Conservation (phyloP, 2,797 vertebrate species). For the Luscinia luscinia region DNA sequence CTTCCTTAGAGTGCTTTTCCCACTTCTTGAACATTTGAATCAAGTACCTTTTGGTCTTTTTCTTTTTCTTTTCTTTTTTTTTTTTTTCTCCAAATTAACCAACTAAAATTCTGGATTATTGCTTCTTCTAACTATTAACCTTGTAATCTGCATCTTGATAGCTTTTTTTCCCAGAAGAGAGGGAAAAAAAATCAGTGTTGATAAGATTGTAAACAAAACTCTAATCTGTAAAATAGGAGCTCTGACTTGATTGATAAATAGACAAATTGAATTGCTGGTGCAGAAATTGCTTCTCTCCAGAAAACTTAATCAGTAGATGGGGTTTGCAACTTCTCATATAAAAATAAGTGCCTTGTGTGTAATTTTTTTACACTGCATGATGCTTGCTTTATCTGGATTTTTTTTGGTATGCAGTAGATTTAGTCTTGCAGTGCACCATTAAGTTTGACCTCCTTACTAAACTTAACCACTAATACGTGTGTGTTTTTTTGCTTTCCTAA, state of each 20-base stretch:
- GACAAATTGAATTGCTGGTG: background rate
- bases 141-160: constrained; percentile 8
- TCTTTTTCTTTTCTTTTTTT: too few relatives aligned
- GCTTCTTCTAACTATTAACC: constrained; percentile 26
- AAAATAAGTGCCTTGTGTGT: background rate
- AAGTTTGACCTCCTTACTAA: constrained; percentile 16
- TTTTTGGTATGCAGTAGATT: background rate
- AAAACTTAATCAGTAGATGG: constrained; percentile 16
- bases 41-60: constrained; percentile 1
- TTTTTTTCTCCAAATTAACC: background rate
- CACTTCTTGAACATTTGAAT: constrained; percentile 55
- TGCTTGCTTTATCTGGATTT: constrained; percentile 22
- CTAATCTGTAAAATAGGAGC: background rate
- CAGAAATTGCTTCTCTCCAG: background rate
- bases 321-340: constrained; percentile 16
- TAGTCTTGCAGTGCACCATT: background rate
- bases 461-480: constrained; percentile 78
- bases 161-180: background rate
- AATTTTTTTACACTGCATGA: constrained; percentile 55
- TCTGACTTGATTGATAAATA: background rate
- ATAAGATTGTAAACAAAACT: background rate
- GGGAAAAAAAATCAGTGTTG: background rate
- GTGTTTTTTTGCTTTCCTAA: constrained; percentile 92
- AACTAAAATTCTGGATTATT: background rate
- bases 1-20: constrained; percentile 42